Percentiles rank a stretch among this genome's conserved stretches.
Conservation (phyloP, 2,888 invertebrate species). For the Ennomos fuscantarius region DNA sequence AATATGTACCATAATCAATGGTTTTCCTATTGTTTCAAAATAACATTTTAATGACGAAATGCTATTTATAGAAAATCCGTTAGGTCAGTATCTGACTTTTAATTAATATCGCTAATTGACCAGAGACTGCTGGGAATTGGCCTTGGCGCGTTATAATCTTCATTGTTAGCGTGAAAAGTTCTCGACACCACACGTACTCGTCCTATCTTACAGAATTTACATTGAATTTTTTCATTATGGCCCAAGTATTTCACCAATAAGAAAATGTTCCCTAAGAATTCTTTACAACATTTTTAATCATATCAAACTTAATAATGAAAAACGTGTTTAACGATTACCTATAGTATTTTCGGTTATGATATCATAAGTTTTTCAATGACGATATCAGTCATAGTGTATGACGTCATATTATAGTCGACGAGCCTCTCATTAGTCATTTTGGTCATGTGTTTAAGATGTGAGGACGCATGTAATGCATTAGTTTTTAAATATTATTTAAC, state of each 20-base stretch:
- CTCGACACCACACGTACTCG: neutral
- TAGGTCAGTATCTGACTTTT: neutral
- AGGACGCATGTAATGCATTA: neutral
- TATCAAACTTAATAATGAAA: too few relatives aligned
- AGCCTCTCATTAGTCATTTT: neutral
- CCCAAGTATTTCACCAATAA: too few relatives aligned
- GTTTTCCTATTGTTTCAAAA: too few relatives aligned
- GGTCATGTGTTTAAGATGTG: constrained; percentile 2
- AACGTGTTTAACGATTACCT: too few relatives aligned
- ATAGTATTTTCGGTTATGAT: constrained; percentile 19
- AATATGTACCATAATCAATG: too few relatives aligned
- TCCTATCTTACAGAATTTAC: too few relatives aligned
- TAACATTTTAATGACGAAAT: neutral
- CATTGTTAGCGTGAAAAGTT: constrained; percentile 16
- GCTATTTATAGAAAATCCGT: constrained; percentile 6
- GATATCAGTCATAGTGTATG: constrained; percentile 12
- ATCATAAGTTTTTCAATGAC: constrained; percentile 28
- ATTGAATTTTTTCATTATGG: too few relatives aligned
- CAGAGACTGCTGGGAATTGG: constrained; percentile 6
- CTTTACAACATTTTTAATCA: too few relatives aligned
- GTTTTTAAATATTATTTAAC: too few relatives aligned
- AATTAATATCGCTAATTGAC: constrained; percentile 12
- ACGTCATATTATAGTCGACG: constrained; percentile 19
- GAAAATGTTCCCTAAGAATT: too few relatives aligned
- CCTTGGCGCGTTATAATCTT: constrained; percentile 44